These are phyloP conservation scores for Leptestheria dahalacensis DNA, from an alignment of 1,140 invertebrate genomes.

Conservation along the genomic window DNA sequence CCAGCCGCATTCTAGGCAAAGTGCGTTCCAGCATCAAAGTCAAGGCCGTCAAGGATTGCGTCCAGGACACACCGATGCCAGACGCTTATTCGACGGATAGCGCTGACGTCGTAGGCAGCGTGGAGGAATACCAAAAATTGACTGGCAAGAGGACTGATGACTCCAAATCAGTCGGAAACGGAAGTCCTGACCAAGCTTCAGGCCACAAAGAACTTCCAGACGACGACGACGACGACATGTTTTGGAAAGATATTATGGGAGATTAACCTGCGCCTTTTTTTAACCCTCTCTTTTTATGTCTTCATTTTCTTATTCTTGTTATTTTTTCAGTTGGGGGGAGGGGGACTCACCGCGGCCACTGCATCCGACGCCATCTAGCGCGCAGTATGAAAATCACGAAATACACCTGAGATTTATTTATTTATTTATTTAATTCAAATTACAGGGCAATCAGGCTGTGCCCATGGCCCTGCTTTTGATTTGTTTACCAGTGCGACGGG, in stretches of 20 bases:
- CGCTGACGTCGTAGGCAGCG: not conserved
- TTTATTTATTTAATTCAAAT: too few relatives aligned
- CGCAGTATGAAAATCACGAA: too few relatives aligned
- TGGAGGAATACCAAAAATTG: constrained; percentile 3
- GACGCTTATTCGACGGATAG: not conserved
- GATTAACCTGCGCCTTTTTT: not conserved
- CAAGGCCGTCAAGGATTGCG: not conserved
- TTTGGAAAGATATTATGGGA: constrained; percentile 8
- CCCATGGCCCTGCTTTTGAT: too few relatives aligned
- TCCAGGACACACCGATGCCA: not conserved
- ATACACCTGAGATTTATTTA: too few relatives aligned
- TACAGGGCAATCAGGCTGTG: too few relatives aligned
- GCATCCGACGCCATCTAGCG: too few relatives aligned
- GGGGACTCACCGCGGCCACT: too few relatives aligned
- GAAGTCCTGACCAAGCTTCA: not conserved
- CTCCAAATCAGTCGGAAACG: too few relatives aligned
- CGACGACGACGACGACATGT: not conserved
- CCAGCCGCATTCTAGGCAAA: constrained; percentile 3
- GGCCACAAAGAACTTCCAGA: not conserved
- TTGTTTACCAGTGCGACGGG: too few relatives aligned
- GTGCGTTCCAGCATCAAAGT: constrained; percentile 4
- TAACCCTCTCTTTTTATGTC: too few relatives aligned
- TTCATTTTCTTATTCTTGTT: too few relatives aligned
- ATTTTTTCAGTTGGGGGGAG: too few relatives aligned
- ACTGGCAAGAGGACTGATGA: not conserved